phyloP scores from a whole-genome alignment of 2,888 invertebrate species.

The Thymelicus acteon region DNA sequence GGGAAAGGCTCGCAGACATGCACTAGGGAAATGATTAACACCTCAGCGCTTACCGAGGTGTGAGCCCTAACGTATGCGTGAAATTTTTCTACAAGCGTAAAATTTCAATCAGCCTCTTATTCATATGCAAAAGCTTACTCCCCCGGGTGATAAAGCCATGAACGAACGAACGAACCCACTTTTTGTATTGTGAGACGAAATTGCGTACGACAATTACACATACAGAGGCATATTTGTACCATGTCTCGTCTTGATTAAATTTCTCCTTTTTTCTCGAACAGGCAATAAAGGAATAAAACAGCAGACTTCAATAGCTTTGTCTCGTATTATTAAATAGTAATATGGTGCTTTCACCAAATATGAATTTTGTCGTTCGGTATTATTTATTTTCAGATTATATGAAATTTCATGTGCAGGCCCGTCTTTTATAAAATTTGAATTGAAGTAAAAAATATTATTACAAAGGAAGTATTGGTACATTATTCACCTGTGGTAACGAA shows the following conservation, averaged over 20 bases:
- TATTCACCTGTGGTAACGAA: too few species aligned
- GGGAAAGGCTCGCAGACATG: neutral
- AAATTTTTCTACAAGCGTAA: slow-evolving; percentile 74
- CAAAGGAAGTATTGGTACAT: too few species aligned
- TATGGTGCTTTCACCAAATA: slow-evolving; percentile 22
- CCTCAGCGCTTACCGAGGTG: slow-evolving; percentile 11
- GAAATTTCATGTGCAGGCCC: neutral
- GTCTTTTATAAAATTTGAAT: neutral
- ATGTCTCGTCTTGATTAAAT: slow-evolving; percentile 44
- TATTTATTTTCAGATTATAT: neutral
- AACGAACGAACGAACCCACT: slow-evolving; percentile 31
- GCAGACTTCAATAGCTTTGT: slow-evolving; percentile 32
- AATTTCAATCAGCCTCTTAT: slow-evolving; percentile 80
- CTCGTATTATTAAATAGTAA: slow-evolving; percentile 33
- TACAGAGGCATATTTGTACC: slow-evolving; percentile 36
- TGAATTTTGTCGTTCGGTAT: slow-evolving; percentile 4
- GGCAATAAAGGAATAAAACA: slow-evolving; percentile 39
- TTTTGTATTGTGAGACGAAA: slow-evolving; percentile 36
- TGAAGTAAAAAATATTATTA: too few species aligned
- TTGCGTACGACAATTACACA: slow-evolving; percentile 36
- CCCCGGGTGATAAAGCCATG: slow-evolving; percentile 46
- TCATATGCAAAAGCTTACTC: slow-evolving; percentile 73
- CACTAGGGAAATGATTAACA: slow-evolving; percentile 30
- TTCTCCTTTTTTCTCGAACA: slow-evolving; percentile 40
- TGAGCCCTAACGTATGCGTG: slow-evolving; percentile 69